Conservation (phyloP, 1,140 invertebrate genomes). For the Macrotrachela quadricornifera region DNA sequence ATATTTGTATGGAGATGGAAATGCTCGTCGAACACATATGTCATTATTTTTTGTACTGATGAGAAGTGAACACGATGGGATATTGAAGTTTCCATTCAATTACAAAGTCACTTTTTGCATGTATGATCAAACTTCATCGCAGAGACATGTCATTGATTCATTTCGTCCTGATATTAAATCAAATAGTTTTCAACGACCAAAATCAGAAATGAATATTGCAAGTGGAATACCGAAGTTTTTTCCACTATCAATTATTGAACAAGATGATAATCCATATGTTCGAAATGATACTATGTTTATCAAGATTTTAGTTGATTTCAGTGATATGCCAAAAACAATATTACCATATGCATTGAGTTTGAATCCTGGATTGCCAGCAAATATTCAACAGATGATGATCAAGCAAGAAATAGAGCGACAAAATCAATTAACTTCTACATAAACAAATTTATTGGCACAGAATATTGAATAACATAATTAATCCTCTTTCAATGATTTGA, state of each 20-base stretch:
- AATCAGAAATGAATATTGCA: constrained; percentile 27
- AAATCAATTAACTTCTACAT: no score
- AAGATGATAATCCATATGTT: constrained; percentile 16
- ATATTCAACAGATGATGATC: no score
- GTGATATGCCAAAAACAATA: no score
- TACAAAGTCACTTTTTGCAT: constrained; percentile 22
- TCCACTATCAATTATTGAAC: constrained; percentile 15
- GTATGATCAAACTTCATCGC: constrained; percentile 15
- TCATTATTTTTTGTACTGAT: constrained; percentile 28
- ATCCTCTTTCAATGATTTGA: no score
- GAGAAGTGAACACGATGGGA: constrained; percentile 20
- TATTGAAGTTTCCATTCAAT: constrained; percentile 23
- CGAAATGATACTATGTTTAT: constrained; percentile 25
- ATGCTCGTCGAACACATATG: constrained; percentile 16
- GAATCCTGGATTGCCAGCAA: no score
- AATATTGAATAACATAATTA: no score
- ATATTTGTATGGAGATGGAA: constrained; percentile 19
- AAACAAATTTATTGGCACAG: no score
- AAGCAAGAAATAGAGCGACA: no score
- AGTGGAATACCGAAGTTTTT: constrained; percentile 26
- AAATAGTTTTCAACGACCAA: constrained; percentile 18
- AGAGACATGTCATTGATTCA: constrained; percentile 19
- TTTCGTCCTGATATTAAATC: constrained; percentile 19
- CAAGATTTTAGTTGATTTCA: constrained; percentile 18
- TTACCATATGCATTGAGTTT: no score